Conservation (phyloP, 92 coral and sea anemone species). For the Chrysogorgia sp. region DNA sequence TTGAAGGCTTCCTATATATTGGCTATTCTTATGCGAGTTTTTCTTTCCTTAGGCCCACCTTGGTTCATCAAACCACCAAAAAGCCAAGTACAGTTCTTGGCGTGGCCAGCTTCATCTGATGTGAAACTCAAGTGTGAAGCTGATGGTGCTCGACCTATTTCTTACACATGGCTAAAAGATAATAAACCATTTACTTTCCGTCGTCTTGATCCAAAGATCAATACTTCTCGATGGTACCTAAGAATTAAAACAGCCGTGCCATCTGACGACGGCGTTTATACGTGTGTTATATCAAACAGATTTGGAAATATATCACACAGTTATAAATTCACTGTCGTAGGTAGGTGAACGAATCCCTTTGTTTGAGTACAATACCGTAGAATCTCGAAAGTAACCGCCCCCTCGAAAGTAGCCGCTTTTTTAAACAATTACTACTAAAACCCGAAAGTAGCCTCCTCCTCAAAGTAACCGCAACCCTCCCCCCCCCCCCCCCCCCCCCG, state of each 20-base stretch:
- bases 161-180: constrained; percentile 84
- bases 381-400: no score
- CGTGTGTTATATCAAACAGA: constrained; percentile 54
- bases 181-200: constrained; percentile 59
- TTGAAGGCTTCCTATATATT: no score
- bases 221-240: constrained; percentile 20
- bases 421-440: no score
- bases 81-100: constrained; percentile 48
- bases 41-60: constrained; percentile 30
- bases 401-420: no score
- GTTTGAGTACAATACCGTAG: no score
- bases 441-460: no score
- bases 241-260: constrained; percentile 35
- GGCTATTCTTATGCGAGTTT: no score
- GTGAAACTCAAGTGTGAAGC: constrained; percentile 73
- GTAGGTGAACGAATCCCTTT: constrained; percentile 35
- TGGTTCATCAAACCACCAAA: constrained; percentile 4
- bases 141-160: constrained; percentile 76
- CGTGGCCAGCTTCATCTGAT: constrained; percentile 94
- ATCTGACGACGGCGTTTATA: constrained; percentile 57
- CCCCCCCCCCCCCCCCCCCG: no score
- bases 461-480: no score
- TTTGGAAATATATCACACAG: constrained; percentile 40
- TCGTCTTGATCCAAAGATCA: constrained; percentile 79
- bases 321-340: constrained; percentile 43